These are phyloP conservation scores for Dynastes grantii DNA, from an alignment of 2,888 invertebrate genomes.

Conservation along the genomic window DNA sequence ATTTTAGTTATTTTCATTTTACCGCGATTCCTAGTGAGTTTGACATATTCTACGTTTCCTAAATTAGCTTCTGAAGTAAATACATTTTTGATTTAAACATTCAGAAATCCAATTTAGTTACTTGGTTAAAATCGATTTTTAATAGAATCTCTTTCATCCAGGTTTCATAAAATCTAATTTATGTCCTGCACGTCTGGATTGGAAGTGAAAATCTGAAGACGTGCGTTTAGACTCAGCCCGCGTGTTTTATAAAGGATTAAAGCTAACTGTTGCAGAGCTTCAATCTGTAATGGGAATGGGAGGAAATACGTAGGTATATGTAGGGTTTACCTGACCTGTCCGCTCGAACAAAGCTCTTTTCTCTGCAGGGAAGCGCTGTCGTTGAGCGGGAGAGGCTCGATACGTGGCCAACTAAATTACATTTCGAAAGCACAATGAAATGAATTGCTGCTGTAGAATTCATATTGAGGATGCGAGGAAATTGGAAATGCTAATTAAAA, in stretches of 20 bases:
- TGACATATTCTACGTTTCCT: too few species aligned
- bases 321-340: constrained; percentile 52
- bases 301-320: constrained; percentile 46
- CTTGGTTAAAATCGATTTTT: too few species aligned
- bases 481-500: constrained; percentile 44
- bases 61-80: too few species aligned
- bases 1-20: too few species aligned
- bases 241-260: constrained; percentile 54
- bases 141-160: neutral
- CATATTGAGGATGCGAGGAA: constrained; percentile 6
- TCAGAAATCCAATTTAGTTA: too few species aligned
- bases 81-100: too few species aligned
- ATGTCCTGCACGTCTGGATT: neutral
- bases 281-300: constrained; percentile 54
- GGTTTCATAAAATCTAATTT: constrained; percentile 14
- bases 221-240: constrained; percentile 9
- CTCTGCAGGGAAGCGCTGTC: constrained; percentile 49
- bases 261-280: constrained; percentile 54
- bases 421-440: constrained; percentile 50
- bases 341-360: constrained; percentile 45
- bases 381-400: constrained; percentile 45
- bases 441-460: constrained; percentile 30
- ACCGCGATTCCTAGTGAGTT: too few species aligned
- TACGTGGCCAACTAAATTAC: constrained; percentile 51
- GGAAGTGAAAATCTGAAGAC: constrained; percentile 39